Conservation (phyloP, 2,888 invertebrate species). For the Euplagia quadripunctaria region DNA sequence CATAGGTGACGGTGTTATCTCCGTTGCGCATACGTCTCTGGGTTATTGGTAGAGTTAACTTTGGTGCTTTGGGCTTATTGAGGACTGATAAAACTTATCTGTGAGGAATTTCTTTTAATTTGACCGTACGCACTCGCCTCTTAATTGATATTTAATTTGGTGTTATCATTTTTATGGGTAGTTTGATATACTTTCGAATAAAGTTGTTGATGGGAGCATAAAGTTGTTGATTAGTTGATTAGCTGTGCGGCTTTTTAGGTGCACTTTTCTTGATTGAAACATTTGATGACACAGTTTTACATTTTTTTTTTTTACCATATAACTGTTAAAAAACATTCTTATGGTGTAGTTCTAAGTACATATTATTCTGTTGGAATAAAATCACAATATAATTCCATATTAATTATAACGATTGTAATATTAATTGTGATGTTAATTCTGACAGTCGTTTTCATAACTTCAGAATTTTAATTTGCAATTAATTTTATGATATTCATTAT, state of each 20-base stretch:
- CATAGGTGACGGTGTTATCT: slow-evolving; percentile 49
- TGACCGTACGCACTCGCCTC: slow-evolving; percentile 25
- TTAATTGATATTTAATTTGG: slow-evolving; percentile 49
- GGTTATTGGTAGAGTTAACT: slow-evolving; percentile 6
- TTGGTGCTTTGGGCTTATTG: slow-evolving; percentile 13
- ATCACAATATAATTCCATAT: too few relatives aligned
- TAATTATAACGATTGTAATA: too few relatives aligned
- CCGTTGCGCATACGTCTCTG: slow-evolving; percentile 5
- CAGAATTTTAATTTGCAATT: too few relatives aligned
- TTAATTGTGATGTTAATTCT: too few relatives aligned
- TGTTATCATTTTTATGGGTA: slow-evolving; percentile 35
- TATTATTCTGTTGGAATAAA: too few relatives aligned
- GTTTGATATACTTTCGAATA: slow-evolving; percentile 14
- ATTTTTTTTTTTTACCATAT: background rate
- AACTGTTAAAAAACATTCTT: background rate
- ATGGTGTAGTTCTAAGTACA: too few relatives aligned
- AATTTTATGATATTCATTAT: too few relatives aligned
- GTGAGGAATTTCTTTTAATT: slow-evolving; percentile 37
- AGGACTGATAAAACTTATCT: slow-evolving; percentile 42
- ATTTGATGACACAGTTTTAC: background rate
- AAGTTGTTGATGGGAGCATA: slow-evolving; percentile 19
- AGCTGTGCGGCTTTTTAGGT: background rate
- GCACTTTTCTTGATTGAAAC: background rate
- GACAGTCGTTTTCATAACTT: too few relatives aligned
- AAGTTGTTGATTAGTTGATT: slow-evolving; percentile 18